Percentiles rank a stretch among this genome's conserved stretches.
phyloP scores from a whole-genome alignment of 2,113 vertebrate species.

The Campylomormyrus numenius region DNA sequence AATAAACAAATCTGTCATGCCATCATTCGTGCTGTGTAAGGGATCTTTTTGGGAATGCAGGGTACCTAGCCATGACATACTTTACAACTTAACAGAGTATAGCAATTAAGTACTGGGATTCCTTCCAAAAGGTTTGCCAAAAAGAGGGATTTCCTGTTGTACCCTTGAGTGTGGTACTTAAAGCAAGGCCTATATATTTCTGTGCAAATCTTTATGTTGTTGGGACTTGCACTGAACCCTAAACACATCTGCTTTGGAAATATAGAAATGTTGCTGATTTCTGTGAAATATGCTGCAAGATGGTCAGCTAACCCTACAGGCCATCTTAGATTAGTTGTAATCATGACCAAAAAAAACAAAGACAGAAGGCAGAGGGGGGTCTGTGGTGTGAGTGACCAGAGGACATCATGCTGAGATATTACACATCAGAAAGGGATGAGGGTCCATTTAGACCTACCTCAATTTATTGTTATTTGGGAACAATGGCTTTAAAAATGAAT shows the following conservation, averaged over 20 bases:
- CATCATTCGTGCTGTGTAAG: neutral
- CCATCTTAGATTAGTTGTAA: neutral
- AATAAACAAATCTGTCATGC: neutral
- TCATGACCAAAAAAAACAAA: neutral
- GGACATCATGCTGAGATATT: neutral
- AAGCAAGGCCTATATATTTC: neutral
- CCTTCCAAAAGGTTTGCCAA: neutral
- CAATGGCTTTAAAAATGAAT: conserved; percentile 2
- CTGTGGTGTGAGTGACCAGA: neutral
- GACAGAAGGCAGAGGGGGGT: neutral
- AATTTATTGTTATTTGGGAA: neutral
- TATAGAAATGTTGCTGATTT: neutral
- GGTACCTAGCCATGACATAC: neutral
- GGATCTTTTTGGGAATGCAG: neutral
- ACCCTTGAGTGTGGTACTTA: neutral
- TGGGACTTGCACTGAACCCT: neutral
- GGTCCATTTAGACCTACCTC: neutral
- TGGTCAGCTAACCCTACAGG: neutral
- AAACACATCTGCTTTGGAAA: neutral
- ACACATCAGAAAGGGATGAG: neutral
- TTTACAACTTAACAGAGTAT: neutral
- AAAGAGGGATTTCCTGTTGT: neutral
- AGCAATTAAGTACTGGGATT: neutral
- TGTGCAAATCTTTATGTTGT: neutral
- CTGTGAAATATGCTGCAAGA: neutral